A percentile compares a stretch with the other conserved stretches of the same genome.
These are phyloP conservation scores for Osmerus eperlanus DNA, from an alignment of 2,113 vertebrate species.

Conservation along the genomic window DNA sequence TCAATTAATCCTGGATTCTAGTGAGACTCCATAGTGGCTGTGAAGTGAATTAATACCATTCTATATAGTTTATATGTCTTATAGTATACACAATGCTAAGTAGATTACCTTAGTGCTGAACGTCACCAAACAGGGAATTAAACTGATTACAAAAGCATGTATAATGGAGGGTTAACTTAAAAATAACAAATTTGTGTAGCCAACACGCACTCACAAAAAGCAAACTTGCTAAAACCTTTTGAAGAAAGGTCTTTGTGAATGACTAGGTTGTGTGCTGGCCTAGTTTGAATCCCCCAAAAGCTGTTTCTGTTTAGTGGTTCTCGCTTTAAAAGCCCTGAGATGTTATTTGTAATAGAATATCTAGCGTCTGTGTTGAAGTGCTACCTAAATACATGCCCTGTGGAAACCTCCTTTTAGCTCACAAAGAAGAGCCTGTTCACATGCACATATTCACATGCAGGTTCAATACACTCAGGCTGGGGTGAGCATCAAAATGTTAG, in stretches of 20 bases:
- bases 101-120: too few species aligned
- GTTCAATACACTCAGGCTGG: background rate
- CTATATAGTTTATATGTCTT: too few species aligned
- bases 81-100: too few species aligned
- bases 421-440: slow-evolving; percentile 1
- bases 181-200: background rate
- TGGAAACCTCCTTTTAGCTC: background rate
- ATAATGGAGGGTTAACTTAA: too few species aligned
- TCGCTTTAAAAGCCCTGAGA: slow-evolving; percentile 6
- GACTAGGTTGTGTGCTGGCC: background rate
- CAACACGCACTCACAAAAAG: too few species aligned
- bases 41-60: too few species aligned
- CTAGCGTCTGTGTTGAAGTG: background rate
- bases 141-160: too few species aligned
- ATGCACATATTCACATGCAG: background rate
- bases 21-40: too few species aligned
- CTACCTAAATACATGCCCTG: background rate
- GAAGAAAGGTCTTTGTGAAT: background rate
- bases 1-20: too few species aligned
- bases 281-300: background rate
- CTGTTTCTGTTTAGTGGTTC: slow-evolving; percentile 4
- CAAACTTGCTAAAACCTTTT: background rate
- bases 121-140: too few species aligned
- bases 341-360: slow-evolving; percentile 2
- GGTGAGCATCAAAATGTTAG: background rate